Evolutionary conservation across 2,797 vertebrate genomes (phyloP).

Genomic region (Xiphophorus birchmanni): DNA sequence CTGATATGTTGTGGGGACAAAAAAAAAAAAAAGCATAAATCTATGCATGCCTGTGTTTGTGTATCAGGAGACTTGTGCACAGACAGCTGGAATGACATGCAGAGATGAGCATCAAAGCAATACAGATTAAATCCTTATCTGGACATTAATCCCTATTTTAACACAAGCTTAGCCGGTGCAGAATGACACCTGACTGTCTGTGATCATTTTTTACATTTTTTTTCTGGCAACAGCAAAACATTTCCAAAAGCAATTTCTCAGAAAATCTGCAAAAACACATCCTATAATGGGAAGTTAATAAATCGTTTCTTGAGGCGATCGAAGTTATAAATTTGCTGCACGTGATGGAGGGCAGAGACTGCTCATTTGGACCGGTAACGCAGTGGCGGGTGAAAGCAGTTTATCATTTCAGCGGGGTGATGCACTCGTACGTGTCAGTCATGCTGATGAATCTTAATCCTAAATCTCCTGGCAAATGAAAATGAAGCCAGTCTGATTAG

Average conservation of each 20-base stretch:
- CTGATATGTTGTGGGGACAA: not conserved
- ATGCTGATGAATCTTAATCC: constrained; percentile 65
- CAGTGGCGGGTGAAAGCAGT: constrained; percentile 20
- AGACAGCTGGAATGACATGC: constrained; percentile 33
- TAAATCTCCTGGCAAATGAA: constrained; percentile 50
- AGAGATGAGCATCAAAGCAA: constrained; percentile 57
- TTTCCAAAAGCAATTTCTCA: constrained; percentile 24
- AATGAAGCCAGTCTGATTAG: constrained; percentile 52
- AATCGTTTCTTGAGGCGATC: constrained; percentile 13
- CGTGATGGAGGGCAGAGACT: constrained; percentile 5
- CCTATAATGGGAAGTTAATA: not conserved
- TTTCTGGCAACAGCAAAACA: constrained; percentile 15
- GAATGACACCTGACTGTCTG: constrained; percentile 51
- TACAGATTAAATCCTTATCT: constrained; percentile 63
- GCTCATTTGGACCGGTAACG: constrained; percentile 29
- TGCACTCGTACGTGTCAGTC: constrained; percentile 36
- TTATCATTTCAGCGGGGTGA: constrained; percentile 26
- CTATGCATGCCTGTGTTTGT: constrained; percentile 20
- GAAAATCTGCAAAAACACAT: constrained; percentile 14
- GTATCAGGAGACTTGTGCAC: constrained; percentile 21
- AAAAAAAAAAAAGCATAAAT: not conserved
- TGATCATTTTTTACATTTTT: not conserved
- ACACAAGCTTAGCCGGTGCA: constrained; percentile 48
- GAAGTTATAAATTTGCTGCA: constrained; percentile 9
- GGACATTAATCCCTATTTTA: constrained; percentile 64